Base-by-base conservation (phyloP, 2,113 vertebrate species). In the Labeo catla region DNA sequence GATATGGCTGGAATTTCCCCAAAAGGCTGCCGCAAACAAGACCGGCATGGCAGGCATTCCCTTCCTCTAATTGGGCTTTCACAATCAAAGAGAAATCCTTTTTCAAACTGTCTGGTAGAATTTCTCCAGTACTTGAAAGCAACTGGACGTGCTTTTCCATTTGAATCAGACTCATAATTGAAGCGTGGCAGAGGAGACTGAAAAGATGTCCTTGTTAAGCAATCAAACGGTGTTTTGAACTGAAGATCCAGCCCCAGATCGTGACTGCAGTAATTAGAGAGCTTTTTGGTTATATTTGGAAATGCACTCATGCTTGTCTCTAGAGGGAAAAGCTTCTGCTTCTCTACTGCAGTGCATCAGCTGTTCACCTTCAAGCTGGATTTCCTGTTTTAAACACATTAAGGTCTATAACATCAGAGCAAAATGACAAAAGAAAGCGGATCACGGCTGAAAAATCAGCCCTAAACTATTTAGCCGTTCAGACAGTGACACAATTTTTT, bases 1-100 rank as follows among this genome's bases (percentile, higher is more conserved):
- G 81, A 88, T 87, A 89, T 85, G 90, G 86, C 87, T 86, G 90
- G 89, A 91, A 91, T 91, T 91, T 88, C 86, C 87, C 85, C 86
- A 74, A 74, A 89, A 88, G 86, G 84, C 84, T 73, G 76, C 76
- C 39, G 76, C 86, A 84, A 87, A 87, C 80, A 84, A 86, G 47
- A 86, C 59, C 68, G 84, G 70, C 61, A 83, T 89, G 78, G 70
- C 79, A 81, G 86, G 86, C 86, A 73, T 88, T 90, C 83, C 66
- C 85, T 49, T 86, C 68, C 84, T 80, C 81, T 90, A 91, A 89
- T 88, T 88, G 87, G 83, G 76, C 87, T 87, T 88, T 66, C 66
- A 59, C 87, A 81, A 66, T 86, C 74, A 23, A 83, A 86, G 78
- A 81, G 34, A 88, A 74, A 81, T 72, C 66, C 28, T 82, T 68